Evolutionary conservation across 2,888 invertebrate species (phyloP).

Genomic region (Drosophila algonquin): DNA sequence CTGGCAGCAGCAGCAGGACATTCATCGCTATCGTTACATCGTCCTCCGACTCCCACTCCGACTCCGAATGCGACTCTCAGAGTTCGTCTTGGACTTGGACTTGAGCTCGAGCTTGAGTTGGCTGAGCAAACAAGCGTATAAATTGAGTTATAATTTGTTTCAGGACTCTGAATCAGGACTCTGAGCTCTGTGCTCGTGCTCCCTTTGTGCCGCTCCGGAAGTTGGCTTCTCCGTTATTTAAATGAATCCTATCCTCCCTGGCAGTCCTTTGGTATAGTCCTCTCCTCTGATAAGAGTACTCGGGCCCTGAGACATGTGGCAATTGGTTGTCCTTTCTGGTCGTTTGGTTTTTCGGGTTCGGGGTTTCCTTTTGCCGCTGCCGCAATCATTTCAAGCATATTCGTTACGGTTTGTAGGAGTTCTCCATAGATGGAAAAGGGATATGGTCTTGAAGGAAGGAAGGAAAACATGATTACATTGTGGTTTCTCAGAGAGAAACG

Average conservation of each 20-base stretch:
- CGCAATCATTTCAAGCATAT: conserved; percentile 30
- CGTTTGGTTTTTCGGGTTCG: conserved; percentile 10
- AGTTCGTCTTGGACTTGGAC: conserved; percentile 16
- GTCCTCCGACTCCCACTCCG: not conserved
- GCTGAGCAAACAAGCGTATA: conserved; percentile 69
- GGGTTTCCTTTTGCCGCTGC: conserved; percentile 16
- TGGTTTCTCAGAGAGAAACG: conserved; percentile 15
- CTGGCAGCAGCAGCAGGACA: conserved; percentile 37
- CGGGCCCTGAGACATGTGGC: conserved; percentile 37
- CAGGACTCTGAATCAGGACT: conserved; percentile 44
- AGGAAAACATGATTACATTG: conserved; percentile 19
- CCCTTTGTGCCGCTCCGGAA: conserved; percentile 51
- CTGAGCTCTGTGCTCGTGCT: conserved; percentile 16
- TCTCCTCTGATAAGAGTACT: conserved; percentile 41
- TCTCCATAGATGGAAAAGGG: not conserved
- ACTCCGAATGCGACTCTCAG: not conserved
- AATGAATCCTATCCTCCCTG: conserved; percentile 59
- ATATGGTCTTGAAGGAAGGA: not conserved
- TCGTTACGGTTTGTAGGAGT: conserved; percentile 18
- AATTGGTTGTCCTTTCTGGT: conserved; percentile 45
- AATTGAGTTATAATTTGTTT: conserved; percentile 72
- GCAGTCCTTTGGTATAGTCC: conserved; percentile 8
- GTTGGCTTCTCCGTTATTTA: conserved; percentile 59
- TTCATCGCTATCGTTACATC: conserved; percentile 46
- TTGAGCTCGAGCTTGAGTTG: conserved; percentile 43